These are phyloP conservation scores for Pipistrellus nathusii DNA, from an alignment of 2,797 vertebrate genomes.

Conservation along the genomic window DNA sequence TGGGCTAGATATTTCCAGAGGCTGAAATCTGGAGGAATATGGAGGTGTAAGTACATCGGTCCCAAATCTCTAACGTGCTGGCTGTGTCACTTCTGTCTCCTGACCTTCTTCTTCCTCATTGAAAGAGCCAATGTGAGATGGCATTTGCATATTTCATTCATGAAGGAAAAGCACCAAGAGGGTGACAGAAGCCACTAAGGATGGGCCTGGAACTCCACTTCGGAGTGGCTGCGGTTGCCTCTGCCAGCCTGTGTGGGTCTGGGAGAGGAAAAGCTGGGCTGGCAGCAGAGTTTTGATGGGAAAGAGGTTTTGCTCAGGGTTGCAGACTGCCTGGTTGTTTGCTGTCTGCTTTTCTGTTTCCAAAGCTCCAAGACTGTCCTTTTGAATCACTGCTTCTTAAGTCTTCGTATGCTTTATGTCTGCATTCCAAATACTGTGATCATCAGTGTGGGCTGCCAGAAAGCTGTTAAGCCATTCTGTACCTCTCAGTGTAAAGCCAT, in stretches of 20 bases:
- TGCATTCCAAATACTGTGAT: background rate
- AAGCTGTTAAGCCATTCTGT: background rate
- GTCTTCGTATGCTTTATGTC: conserved; percentile 48
- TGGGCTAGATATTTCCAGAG: conserved; percentile 84
- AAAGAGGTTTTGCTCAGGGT: conserved; percentile 55
- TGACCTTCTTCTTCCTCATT: background rate
- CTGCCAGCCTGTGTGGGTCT: conserved; percentile 54
- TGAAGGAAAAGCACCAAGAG: conserved; percentile 16
- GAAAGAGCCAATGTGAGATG: conserved; percentile 24
- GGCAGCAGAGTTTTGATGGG: conserved; percentile 66
- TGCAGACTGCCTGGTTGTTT: conserved; percentile 34
- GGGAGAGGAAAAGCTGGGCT: conserved; percentile 10
- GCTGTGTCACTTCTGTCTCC: background rate
- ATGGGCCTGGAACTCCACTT: conserved; percentile 68
- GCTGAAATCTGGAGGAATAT: conserved; percentile 74
- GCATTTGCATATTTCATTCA: conserved; percentile 69
- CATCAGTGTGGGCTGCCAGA: background rate
- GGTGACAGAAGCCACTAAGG: conserved; percentile 25
- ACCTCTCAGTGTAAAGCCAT: background rate
- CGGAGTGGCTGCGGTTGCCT: conserved; percentile 43
- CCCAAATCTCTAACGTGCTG: conserved; percentile 17
- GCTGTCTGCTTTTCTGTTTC: conserved; percentile 62
- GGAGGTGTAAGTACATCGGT: conserved; percentile 80
- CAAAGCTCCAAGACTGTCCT: conserved; percentile 41
- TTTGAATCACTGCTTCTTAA: conserved; percentile 20